Conservation (phyloP, 2,113 vertebrate species). For the Chascanopsetta lugubris region DNA sequence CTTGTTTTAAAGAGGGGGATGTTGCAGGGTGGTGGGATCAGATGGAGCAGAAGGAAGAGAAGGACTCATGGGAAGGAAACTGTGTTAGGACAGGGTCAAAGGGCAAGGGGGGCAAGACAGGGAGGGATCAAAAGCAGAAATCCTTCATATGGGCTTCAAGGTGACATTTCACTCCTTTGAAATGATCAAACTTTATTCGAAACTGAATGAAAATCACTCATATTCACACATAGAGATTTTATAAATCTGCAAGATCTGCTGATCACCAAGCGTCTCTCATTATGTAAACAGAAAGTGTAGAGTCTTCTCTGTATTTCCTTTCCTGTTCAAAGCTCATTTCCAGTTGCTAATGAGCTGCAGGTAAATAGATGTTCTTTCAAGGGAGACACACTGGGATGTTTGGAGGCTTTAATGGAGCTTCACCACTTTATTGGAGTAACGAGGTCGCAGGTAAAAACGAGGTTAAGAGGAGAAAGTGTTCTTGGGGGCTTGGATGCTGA, state of each 20-base stretch:
- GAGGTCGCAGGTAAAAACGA: not conserved
- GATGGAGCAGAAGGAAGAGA: constrained; percentile 12
- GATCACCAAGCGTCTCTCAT: no score
- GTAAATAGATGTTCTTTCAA: no score
- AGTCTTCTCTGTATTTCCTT: no score
- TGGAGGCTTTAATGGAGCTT: no score
- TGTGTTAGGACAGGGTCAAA: constrained; percentile 16
- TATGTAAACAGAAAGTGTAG: no score
- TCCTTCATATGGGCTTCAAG: not conserved
- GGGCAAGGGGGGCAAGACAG: not conserved
- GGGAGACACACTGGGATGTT: no score
- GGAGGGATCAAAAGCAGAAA: not conserved
- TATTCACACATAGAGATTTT: no score
- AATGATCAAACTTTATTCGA: not conserved
- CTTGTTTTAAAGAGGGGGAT: constrained; percentile 29
- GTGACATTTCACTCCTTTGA: not conserved
- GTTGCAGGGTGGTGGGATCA: constrained; percentile 9
- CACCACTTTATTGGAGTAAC: not conserved
- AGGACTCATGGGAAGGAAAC: constrained; percentile 16
- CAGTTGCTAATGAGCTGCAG: no score
- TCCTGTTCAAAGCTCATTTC: no score
- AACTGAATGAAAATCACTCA: not conserved
- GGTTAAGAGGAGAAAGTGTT: not conserved
- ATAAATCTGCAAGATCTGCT: no score
- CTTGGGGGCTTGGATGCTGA: no score